These are phyloP conservation scores for Tetrao urogallus DNA, from an alignment of 2,113 vertebrate genomes.

Conservation along the genomic window DNA sequence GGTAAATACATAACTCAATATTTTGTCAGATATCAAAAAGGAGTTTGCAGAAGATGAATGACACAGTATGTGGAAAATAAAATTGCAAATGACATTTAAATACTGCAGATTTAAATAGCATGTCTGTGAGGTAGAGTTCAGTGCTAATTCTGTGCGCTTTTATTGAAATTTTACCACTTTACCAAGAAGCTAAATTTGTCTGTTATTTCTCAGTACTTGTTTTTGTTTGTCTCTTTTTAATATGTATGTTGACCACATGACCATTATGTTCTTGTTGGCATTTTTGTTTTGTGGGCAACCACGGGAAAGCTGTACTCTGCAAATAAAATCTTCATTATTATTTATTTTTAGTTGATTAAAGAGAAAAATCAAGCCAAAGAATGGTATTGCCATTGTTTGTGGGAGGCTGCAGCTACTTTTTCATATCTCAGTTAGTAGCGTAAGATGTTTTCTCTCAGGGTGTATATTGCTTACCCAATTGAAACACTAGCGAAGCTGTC, in stretches of 20 bases:
- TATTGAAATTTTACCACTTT: background rate
- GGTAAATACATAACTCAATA: background rate
- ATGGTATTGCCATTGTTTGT: background rate
- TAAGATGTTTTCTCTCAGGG: conserved; percentile 3
- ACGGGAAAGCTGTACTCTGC: background rate
- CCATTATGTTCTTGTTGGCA: background rate
- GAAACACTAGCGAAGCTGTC: background rate
- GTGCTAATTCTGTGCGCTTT: background rate
- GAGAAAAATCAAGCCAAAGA: background rate
- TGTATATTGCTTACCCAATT: background rate
- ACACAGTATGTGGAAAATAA: background rate
- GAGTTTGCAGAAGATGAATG: background rate
- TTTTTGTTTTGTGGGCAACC: background rate
- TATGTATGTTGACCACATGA: background rate
- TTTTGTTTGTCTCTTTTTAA: background rate
- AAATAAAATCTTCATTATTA: background rate
- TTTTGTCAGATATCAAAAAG: conserved; percentile 43
- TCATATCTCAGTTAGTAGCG: background rate
- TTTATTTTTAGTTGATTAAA: background rate
- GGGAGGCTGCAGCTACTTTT: background rate
- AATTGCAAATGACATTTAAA: background rate
- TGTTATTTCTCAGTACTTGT: background rate
- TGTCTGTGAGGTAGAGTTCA: background rate
- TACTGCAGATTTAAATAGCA: background rate
- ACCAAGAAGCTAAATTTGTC: background rate